A percentile compares a stretch with the other conserved stretches of the same genome.
phyloP scores from a whole-genome alignment of 1,140 invertebrate genomes.

The Drosophila subpulchrella region DNA sequence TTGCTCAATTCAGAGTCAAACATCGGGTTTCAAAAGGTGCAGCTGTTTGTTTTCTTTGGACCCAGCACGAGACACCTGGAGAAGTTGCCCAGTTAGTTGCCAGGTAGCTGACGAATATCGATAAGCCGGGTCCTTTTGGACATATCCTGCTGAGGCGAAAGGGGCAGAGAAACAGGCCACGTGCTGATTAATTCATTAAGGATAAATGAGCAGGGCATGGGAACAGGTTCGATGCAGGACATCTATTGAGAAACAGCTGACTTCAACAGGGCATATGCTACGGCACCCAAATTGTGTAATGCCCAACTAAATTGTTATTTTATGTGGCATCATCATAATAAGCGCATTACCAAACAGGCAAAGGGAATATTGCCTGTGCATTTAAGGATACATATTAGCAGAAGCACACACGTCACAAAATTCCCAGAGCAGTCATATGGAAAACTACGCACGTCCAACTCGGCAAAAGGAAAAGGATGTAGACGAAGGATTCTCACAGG shows the following conservation, averaged over 20 bases:
- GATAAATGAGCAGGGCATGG: constrained; percentile 55
- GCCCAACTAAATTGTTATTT: constrained; percentile 81
- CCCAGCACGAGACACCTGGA: constrained; percentile 34
- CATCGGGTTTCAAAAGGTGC: constrained; percentile 7
- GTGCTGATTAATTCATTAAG: constrained; percentile 81
- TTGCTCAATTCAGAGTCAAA: constrained; percentile 51
- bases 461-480: constrained; percentile 24
- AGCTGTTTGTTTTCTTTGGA: constrained; percentile 35
- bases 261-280: constrained; percentile 55
- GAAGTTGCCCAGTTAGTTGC: constrained; percentile 19
- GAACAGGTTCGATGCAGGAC: constrained; percentile 37
- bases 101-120: constrained; percentile 26
- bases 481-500: constrained; percentile 19
- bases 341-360: constrained; percentile 70
- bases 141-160: constrained; percentile 8
- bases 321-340: constrained; percentile 82
- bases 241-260: constrained; percentile 55
- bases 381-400: constrained; percentile 42
- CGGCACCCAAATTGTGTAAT: constrained; percentile 68
- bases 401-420: constrained; percentile 33
- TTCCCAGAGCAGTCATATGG: constrained; percentile 64
- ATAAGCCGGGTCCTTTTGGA: constrained; percentile 13
- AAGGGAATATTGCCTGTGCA: constrained; percentile 31
- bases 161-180: constrained; percentile 16
- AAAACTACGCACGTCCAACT: constrained; percentile 73